Base-by-base conservation (phyloP, 2,888 invertebrate species). In the Campoplex capitator region DNA sequence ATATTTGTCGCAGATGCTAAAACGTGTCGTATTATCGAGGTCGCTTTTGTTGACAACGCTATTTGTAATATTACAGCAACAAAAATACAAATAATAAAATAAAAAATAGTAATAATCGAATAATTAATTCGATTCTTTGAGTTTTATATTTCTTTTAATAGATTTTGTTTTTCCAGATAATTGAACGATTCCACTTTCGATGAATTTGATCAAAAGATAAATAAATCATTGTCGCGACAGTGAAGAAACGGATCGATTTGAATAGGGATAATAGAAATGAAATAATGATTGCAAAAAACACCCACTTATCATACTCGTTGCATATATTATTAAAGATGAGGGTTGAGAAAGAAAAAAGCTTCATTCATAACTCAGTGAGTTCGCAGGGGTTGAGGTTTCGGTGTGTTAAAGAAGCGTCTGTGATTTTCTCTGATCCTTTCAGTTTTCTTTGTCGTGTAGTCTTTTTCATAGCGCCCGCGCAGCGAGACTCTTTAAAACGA, bases 401-500 rank as follows among this genome's bases (percentile, higher is more conserved):
- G 48, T 42, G 70, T n/a, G 77, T 62, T 67, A n/a, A n/a, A 51
- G 35, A 51, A 18, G 54, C 89, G 90, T 91, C 91, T 90, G 90
- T 89, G 91, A 91, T 89, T 88, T 88, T 89, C 90, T 74, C 65
- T 88, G 48, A 35, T 87, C 87, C 85, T 48, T 32, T 35, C 8
- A 48, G 84, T 71, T 84, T 83, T 84, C 82, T 62, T 84, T 87
- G 85, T 87, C 88, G 89, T 88, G 76, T 86, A 23, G 23, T 85
- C 80, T 89, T 81, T 83, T 73, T 88, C 89, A 85, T 86, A 7
- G 65, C 81, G 77, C 85, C 0, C 38, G 38, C 6, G 38, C 4
- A 0, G 38, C 84, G 88, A 87, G 89, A 84, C 89, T 90, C 89
- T 91, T 91, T 89, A 91, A 90, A 91, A 88, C 48, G 89, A 82